Conservation (phyloP, 2,797 vertebrate genomes). For the Megalops cyprinoides region DNA sequence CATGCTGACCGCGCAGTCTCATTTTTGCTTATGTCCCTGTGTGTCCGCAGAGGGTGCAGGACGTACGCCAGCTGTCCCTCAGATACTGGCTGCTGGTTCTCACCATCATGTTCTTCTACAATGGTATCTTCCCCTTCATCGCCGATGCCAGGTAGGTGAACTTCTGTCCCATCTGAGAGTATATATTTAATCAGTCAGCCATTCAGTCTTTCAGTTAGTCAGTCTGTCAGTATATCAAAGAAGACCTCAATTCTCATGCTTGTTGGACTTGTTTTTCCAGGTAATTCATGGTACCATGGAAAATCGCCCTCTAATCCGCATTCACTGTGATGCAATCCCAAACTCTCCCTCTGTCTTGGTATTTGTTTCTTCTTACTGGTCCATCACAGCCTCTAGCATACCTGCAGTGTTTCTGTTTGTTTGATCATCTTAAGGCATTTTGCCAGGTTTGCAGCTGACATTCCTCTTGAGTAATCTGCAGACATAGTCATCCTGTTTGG, state of each 20-base stretch:
- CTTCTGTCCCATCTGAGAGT: neutral
- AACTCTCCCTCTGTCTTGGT: neutral
- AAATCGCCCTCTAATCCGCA: neutral
- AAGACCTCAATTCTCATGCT: neutral
- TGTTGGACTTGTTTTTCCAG: neutral
- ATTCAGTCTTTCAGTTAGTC: too few relatives aligned
- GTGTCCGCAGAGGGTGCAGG: conserved; percentile 73
- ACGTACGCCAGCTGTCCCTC: conserved; percentile 70
- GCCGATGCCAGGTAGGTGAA: conserved; percentile 77
- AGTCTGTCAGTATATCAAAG: neutral
- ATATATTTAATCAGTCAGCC: neutral
- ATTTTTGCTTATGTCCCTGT: conserved; percentile 33
- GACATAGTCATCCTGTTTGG: neutral
- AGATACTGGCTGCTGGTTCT: conserved; percentile 83
- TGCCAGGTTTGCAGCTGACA: neutral
- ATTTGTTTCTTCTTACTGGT: neutral
- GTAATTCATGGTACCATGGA: neutral
- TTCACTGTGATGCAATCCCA: neutral
- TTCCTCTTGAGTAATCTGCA: neutral
- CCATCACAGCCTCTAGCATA: neutral
- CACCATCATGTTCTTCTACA: conserved; percentile 87
- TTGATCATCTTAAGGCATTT: neutral
- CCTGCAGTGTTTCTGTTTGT: neutral
- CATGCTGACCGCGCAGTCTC: too few relatives aligned
- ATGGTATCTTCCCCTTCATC: conserved; percentile 79